Conservation (phyloP, 2,888 invertebrate genomes). For the Plutella xylostella region DNA sequence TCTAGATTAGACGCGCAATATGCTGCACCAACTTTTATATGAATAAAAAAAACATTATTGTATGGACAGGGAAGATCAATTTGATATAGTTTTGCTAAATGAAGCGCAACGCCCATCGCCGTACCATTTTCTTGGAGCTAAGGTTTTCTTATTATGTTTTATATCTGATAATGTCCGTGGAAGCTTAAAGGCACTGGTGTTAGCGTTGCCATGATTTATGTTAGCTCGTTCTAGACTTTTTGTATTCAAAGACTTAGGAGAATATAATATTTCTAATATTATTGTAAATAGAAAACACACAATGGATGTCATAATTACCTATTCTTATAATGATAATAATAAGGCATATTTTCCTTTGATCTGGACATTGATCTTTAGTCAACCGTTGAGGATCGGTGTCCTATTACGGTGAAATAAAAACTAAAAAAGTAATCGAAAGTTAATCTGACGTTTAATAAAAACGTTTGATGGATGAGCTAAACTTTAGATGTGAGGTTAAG, state of each 20-base stretch:
- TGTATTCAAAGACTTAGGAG: too few species aligned
- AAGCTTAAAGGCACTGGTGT: background rate
- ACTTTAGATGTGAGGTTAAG: background rate
- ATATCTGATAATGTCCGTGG: conserved; percentile 20
- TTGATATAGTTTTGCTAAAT: conserved; percentile 67
- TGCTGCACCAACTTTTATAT: too few species aligned
- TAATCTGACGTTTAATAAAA: conserved; percentile 52
- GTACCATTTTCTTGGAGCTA: conserved; percentile 33
- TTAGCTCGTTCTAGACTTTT: background rate
- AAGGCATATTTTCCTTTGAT: background rate
- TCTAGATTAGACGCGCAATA: too few species aligned
- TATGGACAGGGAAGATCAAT: conserved; percentile 43
- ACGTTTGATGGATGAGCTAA: conserved; percentile 41
- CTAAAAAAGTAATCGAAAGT: conserved; percentile 29
- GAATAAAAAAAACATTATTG: too few species aligned
- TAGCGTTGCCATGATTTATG: background rate
- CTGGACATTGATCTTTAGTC: too few species aligned
- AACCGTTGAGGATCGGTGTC: conserved; percentile 33
- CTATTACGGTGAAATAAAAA: conserved; percentile 27
- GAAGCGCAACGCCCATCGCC: conserved; percentile 54
- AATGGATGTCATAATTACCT: background rate
- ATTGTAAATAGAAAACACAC: too few species aligned
- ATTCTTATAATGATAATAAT: background rate
- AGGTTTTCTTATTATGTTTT: conserved; percentile 35
- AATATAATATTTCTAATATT: too few species aligned